These are phyloP conservation scores for Eupithecia dodoneata DNA, from an alignment of 2,888 invertebrate species.

Conservation along the genomic window DNA sequence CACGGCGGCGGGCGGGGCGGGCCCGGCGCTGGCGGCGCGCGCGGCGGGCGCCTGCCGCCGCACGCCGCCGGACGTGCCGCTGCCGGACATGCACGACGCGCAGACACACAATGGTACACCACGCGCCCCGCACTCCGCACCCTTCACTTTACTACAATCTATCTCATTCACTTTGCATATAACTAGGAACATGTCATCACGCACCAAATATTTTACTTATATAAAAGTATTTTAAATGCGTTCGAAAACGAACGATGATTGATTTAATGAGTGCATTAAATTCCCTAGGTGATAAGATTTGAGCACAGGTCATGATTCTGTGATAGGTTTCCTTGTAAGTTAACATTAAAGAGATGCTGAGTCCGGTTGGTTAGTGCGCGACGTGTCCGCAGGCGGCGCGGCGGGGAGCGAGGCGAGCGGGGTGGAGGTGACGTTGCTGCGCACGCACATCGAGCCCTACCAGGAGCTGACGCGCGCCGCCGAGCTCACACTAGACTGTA, in stretches of 20 bases:
- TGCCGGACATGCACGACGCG: conserved; percentile 40
- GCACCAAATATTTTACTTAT: no score
- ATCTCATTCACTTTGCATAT: no score
- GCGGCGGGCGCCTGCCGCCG: conserved; percentile 54
- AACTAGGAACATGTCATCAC: no score
- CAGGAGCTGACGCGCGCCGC: conserved; percentile 55
- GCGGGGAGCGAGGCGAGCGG: conserved; percentile 47
- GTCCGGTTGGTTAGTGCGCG: neutral
- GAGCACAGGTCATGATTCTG: no score
- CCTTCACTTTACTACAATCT: no score
- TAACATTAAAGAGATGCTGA: neutral
- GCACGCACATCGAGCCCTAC: conserved; percentile 53
- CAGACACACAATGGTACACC: conserved; percentile 46
- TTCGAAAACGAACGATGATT: neutral
- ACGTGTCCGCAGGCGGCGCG: conserved; percentile 4
- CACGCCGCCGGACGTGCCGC: conserved; percentile 45
- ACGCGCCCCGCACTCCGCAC: neutral
- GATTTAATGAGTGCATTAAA: neutral
- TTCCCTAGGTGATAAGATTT: no score
- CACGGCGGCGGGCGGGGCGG: conserved; percentile 50
- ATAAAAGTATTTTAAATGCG: no score
- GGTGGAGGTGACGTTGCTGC: conserved; percentile 55
- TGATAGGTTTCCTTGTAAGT: neutral
- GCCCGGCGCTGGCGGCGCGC: conserved; percentile 50
- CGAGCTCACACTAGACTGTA: conserved; percentile 89